Conservation (phyloP, 2,888 invertebrate species). For the Drosophila affinis region DNA sequence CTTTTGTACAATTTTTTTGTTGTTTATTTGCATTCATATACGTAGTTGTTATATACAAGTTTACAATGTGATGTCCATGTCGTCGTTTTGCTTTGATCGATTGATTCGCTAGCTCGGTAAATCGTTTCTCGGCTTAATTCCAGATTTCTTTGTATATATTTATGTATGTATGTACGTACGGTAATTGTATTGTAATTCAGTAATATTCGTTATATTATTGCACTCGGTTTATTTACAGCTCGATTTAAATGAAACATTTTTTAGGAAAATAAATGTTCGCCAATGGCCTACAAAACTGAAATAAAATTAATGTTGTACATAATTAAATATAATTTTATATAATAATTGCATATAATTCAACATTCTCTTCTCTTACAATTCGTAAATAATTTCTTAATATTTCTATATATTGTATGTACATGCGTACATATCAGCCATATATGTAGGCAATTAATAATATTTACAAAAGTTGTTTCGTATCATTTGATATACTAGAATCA, state of each 20-base stretch:
- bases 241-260: slow-evolving; percentile 12
- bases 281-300: neutral
- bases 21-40: too few relatives aligned
- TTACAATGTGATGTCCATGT: slow-evolving; percentile 60
- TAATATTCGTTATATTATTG: slow-evolving; percentile 50
- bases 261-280: neutral
- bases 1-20: too few relatives aligned
- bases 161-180: slow-evolving; percentile 42
- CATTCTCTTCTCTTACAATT: slow-evolving; percentile 5
- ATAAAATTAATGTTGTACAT: neutral
- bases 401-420: slow-evolving; percentile 31
- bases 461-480: slow-evolving; percentile 42
- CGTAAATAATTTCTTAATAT: slow-evolving; percentile 3
- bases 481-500: slow-evolving; percentile 6
- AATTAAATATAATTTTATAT: neutral
- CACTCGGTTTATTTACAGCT: slow-evolving; percentile 50
- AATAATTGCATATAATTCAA: neutral
- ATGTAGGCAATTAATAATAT: slow-evolving; percentile 17
- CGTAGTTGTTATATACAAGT: slow-evolving; percentile 58
- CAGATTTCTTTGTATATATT: slow-evolving; percentile 36
- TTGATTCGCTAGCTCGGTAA: slow-evolving; percentile 61
- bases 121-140: slow-evolving; percentile 55
- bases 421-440: slow-evolving; percentile 21
- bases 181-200: slow-evolving; percentile 48
- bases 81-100: slow-evolving; percentile 42